Conservation (phyloP, 2,888 invertebrate genomes). For the Acrocera orbiculus region DNA sequence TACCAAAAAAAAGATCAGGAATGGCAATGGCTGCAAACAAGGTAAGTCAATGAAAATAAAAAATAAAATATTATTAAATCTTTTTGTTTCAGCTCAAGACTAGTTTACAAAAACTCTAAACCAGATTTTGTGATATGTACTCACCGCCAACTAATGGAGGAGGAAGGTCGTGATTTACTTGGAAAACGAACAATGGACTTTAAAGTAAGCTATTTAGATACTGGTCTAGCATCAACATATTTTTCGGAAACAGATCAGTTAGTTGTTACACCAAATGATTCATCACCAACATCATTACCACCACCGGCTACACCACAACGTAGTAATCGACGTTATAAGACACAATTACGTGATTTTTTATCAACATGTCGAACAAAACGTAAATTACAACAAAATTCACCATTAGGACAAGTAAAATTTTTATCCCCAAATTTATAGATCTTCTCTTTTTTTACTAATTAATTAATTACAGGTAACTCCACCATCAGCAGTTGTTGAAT, state of each 20-base stretch:
- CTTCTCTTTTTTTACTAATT: background rate
- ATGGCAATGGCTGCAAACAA: slow-evolving; percentile 97
- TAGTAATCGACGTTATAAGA: slow-evolving; percentile 80
- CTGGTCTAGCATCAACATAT: slow-evolving; percentile 77
- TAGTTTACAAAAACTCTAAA: slow-evolving; percentile 98
- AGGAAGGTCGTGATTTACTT: slow-evolving; percentile 91
- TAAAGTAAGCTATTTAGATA: slow-evolving; percentile 90
- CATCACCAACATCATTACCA: slow-evolving; percentile 36
- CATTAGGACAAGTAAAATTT: slow-evolving; percentile 31
- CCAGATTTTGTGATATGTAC: slow-evolving; percentile 98
- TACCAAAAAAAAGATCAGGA: slow-evolving; percentile 85
- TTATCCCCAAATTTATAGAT: background rate
- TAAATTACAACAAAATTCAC: slow-evolving; percentile 35
- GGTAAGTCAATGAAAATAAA: slow-evolving; percentile 19
- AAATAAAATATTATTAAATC: background rate
- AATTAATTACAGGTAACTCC: slow-evolving; percentile 17
- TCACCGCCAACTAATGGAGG: slow-evolving; percentile 97
- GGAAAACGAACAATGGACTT: slow-evolving; percentile 99
- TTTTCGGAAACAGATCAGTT: slow-evolving; percentile 75
- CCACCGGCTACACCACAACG: slow-evolving; percentile 54
- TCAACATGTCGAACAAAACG: slow-evolving; percentile 80
- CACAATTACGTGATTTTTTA: slow-evolving; percentile 79
- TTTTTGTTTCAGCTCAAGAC: slow-evolving; percentile 48
- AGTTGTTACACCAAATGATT: slow-evolving; percentile 37
- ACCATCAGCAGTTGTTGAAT: slow-evolving; percentile 30